Percentiles rank a stretch among this genome's conserved stretches.
These are phyloP conservation scores for Sarcophaga peregrina DNA, from an alignment of 1,140 invertebrate species.

Conservation along the genomic window DNA sequence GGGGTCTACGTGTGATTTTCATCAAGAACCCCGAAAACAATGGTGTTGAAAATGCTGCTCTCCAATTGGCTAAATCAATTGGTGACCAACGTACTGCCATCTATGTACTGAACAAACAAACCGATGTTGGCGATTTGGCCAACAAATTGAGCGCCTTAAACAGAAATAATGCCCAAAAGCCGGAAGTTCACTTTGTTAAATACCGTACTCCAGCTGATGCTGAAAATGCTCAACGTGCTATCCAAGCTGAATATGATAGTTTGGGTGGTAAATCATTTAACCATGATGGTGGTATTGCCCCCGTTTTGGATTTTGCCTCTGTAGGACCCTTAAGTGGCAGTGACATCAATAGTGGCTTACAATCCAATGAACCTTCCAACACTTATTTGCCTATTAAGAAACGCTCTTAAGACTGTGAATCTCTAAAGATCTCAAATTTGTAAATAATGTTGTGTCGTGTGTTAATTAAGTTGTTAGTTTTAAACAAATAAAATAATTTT, in stretches of 20 bases:
- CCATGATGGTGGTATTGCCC: conserved; percentile 57
- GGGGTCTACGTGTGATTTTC: conserved; percentile 58
- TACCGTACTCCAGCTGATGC: conserved; percentile 60
- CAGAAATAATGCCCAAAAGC: conserved; percentile 54
- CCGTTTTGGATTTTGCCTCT: conserved; percentile 58
- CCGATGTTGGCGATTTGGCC: conserved; percentile 57
- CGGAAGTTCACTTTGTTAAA: conserved; percentile 61
- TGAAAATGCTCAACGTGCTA: conserved; percentile 57
- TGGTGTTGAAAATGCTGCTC: conserved; percentile 57
- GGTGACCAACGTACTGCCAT: conserved; percentile 58
- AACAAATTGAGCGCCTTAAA: conserved; percentile 53
- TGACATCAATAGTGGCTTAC: neutral
- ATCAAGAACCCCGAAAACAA: conserved; percentile 61
- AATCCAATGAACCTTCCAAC: neutral
- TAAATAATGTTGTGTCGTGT: too few species aligned
- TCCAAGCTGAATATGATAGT: conserved; percentile 55
- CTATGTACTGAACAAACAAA: conserved; percentile 60
- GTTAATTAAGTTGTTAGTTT: conserved; percentile 13
- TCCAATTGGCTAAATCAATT: conserved; percentile 57
- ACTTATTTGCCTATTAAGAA: conserved; percentile 40
- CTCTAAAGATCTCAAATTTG: neutral
- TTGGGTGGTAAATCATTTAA: conserved; percentile 51
- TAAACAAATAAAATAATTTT: conserved; percentile 5
- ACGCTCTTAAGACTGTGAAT: neutral
- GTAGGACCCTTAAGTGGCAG: conserved; percentile 28